These are phyloP conservation scores for Caenorhabditis virilis DNA, from an alignment of 2,888 invertebrate genomes.

Conservation along the genomic window DNA sequence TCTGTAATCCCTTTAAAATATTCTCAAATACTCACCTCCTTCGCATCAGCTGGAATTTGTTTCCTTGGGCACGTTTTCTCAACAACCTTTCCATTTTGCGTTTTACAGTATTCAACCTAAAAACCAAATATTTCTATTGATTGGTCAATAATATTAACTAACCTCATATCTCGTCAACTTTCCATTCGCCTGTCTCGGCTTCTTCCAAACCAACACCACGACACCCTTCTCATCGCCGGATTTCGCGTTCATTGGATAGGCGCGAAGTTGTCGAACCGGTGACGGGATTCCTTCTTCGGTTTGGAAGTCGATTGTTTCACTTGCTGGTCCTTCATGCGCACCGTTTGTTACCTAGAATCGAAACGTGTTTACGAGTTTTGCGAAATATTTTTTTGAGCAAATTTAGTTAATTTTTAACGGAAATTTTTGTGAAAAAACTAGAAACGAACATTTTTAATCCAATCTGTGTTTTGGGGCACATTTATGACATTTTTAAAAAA, in stretches of 20 bases:
- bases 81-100: conserved; percentile 38
- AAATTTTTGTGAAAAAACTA: no score
- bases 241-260: conserved; percentile 63
- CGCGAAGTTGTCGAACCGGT: conserved; percentile 59
- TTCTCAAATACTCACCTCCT: conserved; percentile 31
- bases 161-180: conserved; percentile 86
- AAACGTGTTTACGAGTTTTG: no score
- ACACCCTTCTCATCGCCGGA: conserved; percentile 56
- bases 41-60: conserved; percentile 45
- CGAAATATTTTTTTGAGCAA: no score
- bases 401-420: no score
- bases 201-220: conserved; percentile 84
- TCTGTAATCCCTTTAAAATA: no score
- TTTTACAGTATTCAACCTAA: conserved; percentile 52
- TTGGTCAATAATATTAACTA: no score
- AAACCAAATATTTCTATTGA: no score
- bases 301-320: conserved; percentile 81
- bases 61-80: conserved; percentile 40
- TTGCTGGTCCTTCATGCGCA: conserved; percentile 85
- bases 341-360: conserved; percentile 92
- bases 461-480: no score
- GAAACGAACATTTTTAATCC: no score
- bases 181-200: conserved; percentile 89
- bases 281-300: conserved; percentile 81
- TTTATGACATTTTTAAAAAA: no score